These are phyloP conservation scores for Eurytoma adleriae DNA, from an alignment of 2,888 invertebrate species.

Conservation along the genomic window DNA sequence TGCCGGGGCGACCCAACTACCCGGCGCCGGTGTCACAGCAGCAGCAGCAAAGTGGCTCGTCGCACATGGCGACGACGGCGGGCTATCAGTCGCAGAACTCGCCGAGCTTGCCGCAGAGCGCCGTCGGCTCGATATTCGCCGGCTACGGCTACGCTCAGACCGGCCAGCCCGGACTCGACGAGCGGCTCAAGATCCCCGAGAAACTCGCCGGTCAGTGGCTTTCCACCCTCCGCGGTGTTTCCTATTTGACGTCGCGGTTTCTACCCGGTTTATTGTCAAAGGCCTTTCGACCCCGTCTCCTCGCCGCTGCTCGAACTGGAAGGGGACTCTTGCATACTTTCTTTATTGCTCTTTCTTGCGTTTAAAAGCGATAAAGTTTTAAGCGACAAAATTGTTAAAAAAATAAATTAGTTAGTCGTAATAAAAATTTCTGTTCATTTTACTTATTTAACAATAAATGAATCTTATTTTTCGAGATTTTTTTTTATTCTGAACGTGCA, in stretches of 20 bases:
- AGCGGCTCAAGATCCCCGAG: constrained; percentile 51
- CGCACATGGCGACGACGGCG: constrained; percentile 42
- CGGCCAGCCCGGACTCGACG: constrained; percentile 39
- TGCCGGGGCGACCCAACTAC: constrained; percentile 61
- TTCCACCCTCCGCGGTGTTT: neutral
- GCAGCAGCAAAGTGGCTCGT: constrained; percentile 38
- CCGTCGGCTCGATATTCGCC: constrained; percentile 24
- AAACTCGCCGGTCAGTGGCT: constrained; percentile 49
- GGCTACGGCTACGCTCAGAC: constrained; percentile 45
- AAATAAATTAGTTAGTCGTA: no score
- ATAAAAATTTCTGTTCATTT: no score
- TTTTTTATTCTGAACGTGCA: neutral
- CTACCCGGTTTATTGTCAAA: no score
- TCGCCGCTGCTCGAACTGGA: no score
- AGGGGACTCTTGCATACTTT: no score
- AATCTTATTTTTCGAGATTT: neutral
- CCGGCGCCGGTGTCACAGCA: constrained; percentile 44
- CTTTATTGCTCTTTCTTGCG: no score
- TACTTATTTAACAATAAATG: no score
- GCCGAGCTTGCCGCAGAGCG: constrained; percentile 57
- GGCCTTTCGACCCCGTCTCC: no score
- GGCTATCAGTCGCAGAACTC: constrained; percentile 64
- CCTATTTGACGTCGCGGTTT: neutral
- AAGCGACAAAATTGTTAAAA: no score
- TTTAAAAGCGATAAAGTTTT: no score